Evolutionary conservation across 2,113 vertebrate genomes (phyloP).

Genomic region (Coturnix japonica): DNA sequence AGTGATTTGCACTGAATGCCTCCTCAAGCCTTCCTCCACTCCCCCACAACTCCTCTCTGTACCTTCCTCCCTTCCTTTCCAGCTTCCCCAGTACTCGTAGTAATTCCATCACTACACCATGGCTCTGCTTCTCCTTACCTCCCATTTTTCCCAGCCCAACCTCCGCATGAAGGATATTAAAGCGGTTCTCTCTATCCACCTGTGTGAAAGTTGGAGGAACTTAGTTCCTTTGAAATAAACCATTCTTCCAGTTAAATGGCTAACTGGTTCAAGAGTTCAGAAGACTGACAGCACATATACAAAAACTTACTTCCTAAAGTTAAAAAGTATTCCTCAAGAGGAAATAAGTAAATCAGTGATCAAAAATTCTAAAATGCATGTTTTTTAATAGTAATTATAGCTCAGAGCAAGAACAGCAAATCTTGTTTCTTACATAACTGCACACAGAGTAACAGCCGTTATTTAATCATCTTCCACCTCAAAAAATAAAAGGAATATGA

Average conservation of each 20-base stretch:
- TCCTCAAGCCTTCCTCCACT: neutral
- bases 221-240: neutral
- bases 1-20: neutral
- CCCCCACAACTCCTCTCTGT: neutral
- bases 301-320: neutral
- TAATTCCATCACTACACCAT: neutral
- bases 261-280: neutral
- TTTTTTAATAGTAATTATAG: conserved; percentile 4
- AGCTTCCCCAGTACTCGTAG: neutral
- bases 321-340: neutral
- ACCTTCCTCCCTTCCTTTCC: neutral
- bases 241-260: neutral
- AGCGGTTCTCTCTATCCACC: neutral
- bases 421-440: conserved; percentile 16
- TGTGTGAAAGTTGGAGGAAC: neutral
- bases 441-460: neutral
- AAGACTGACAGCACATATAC: neutral
- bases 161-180: neutral
- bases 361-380: neutral
- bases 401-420: neutral
- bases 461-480: neutral
- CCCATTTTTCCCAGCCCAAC: neutral
- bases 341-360: neutral
- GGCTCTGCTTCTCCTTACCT: neutral
- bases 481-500: neutral